Conservation (phyloP, 2,888 invertebrate genomes). For the Watsonalla binaria region DNA sequence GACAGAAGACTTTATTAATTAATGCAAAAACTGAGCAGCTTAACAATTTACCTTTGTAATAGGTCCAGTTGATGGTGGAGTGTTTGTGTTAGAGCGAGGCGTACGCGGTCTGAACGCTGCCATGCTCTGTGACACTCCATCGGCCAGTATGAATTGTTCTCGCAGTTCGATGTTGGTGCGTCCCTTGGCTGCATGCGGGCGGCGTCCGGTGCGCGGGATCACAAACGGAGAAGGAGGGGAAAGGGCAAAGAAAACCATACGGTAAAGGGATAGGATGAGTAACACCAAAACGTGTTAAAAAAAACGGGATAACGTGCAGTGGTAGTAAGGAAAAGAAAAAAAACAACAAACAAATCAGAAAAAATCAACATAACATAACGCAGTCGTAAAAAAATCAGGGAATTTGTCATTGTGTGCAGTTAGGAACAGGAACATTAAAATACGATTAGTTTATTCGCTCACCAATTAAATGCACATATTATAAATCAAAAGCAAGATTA, state of each 20-base stretch:
- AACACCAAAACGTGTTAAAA: constrained; percentile 64
- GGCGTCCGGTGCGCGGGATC: constrained; percentile 71
- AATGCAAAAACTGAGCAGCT: constrained; percentile 34
- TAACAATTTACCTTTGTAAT: constrained; percentile 92
- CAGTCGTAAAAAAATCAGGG: constrained; percentile 45
- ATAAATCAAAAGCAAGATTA: constrained; percentile 63
- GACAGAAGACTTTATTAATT: constrained; percentile 38
- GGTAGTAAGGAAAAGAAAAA: constrained; percentile 69
- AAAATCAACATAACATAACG: constrained; percentile 69
- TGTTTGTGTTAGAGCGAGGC: constrained; percentile 87
- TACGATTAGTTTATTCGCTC: constrained; percentile 71
- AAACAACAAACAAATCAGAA: constrained; percentile 78
- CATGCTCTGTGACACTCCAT: constrained; percentile 99
- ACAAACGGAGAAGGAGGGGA: constrained; percentile 49
- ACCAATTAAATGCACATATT: constrained; percentile 56
- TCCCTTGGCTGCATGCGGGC: constrained; percentile 94
- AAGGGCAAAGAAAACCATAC: constrained; percentile 61
- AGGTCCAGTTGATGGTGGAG: constrained; percentile 88
- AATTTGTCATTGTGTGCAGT: constrained; percentile 62
- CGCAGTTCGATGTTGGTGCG: constrained; percentile 99
- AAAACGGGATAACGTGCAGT: constrained; percentile 69
- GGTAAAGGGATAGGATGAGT: constrained; percentile 55
- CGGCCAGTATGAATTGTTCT: constrained; percentile 99
- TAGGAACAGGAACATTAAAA: constrained; percentile 70
- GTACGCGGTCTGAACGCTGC: constrained; percentile 98